phyloP scores from a whole-genome alignment of 1,140 invertebrate species.

The Aphelinus certus region DNA sequence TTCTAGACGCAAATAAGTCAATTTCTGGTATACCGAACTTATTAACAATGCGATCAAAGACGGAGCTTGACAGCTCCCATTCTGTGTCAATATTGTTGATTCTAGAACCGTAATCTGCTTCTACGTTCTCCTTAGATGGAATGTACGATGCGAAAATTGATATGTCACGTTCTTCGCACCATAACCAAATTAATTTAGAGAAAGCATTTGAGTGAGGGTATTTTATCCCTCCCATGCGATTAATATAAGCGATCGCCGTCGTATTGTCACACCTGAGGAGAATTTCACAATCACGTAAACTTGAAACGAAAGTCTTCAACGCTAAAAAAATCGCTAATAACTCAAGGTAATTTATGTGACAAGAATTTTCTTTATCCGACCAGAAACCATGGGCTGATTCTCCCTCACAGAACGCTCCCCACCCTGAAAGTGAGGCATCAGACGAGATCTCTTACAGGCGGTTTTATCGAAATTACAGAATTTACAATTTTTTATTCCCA shows the following conservation, averaged over 20 bases:
- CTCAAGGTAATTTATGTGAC: slow-evolving; percentile 12
- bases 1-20: slow-evolving; percentile 1
- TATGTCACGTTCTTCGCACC: slow-evolving; percentile 4
- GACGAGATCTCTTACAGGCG: slow-evolving; percentile 8
- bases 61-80: slow-evolving; percentile 24
- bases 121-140: slow-evolving; percentile 11
- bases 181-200: slow-evolving; percentile 23
- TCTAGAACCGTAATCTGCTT: slow-evolving; percentile 37
- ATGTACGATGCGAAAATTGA: slow-evolving; percentile 33
- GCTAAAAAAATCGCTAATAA: not conserved
- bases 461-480: not conserved
- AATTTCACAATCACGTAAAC: slow-evolving; percentile 2
- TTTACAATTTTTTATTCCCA: slow-evolving; percentile 3
- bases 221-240: slow-evolving; percentile 25
- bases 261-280: slow-evolving; percentile 28
- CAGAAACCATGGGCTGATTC: slow-evolving; percentile 1
- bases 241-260: not conserved
- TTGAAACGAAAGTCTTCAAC: not conserved
- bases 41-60: slow-evolving; percentile 33
- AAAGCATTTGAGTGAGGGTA: not conserved
- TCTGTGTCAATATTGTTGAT: slow-evolving; percentile 42
- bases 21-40: not conserved
- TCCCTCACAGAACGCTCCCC: not conserved
- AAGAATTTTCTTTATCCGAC: not conserved
- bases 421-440: slow-evolving; percentile 14